Base-by-base conservation (phyloP, 2,888 invertebrate genomes). In the Lasioglossum calceatum region DNA sequence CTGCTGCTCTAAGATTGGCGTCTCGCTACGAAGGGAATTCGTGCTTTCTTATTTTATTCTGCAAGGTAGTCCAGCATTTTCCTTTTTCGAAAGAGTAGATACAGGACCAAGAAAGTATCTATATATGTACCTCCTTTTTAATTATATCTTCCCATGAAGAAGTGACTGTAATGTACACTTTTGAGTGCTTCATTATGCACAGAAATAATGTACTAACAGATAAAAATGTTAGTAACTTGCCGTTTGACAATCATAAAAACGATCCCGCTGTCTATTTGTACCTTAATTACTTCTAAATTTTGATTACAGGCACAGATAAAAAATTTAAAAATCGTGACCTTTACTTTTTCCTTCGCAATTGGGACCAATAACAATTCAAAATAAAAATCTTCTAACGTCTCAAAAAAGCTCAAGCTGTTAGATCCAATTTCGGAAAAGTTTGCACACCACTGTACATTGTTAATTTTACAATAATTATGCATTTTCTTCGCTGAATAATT, bases 1-100 rank as follows among this genome's bases (percentile, higher is more conserved):
- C 54, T 81, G 74, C 77, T 79, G 77, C 73, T 74, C 77, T 79
- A 80, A 39, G 81, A 79, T 72, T 82, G 79, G 64, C 67, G 36
- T 42, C 54, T 58, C 77, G 39, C 47, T 70, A 61, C 42, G 7
- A 0, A 64, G 47, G 27, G 64, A 32, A 72, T 58, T 42, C 36
- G 4, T 54, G 44, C 47, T 16, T 70, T 79, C 54, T 44, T 58
- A 32, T 27, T 23, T 36, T 84, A 54, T 54, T 27, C 61, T 64
- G 64, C 71, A 75, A 7, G 39, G 75, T 44, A 77, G 71, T 61
- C 36, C 73, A 70, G 42, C 64, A 64, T 50, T 72, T 54, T 47
- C 67, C 72, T 67, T 44, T n/a, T 61, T 73, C 81, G 14, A 64
- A 36, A 81, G 58, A 80, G n/a, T 61, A 79, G 70, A 72, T 79